Percentiles rank a stretch among this genome's conserved stretches.
Conservation (phyloP, 2,113 vertebrate genomes). For the Apaloderma vittatum region DNA sequence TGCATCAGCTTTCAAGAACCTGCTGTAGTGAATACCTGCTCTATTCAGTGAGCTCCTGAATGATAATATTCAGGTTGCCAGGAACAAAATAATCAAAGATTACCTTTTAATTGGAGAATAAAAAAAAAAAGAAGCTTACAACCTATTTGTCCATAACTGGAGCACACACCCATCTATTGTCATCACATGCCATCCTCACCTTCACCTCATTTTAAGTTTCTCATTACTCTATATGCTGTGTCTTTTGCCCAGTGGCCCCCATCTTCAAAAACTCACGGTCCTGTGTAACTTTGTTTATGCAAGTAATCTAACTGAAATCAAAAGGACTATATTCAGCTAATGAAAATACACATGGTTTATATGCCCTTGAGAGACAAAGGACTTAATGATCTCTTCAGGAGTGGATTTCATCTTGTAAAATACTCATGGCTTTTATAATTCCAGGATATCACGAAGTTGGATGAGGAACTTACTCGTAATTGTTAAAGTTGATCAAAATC, state of each 20-base stretch:
- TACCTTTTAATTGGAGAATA: not conserved
- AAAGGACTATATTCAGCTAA: not conserved
- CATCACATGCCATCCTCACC: not conserved
- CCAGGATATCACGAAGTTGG: not conserved
- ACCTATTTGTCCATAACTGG: not conserved
- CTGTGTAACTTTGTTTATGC: conserved; percentile 10
- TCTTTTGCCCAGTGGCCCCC: not conserved
- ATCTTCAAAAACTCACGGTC: not conserved
- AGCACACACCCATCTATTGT: not conserved
- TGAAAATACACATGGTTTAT: not conserved
- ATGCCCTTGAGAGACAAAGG: not conserved
- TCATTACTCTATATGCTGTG: not conserved
- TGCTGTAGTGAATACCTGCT: not conserved
- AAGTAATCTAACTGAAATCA: conserved; percentile 19
- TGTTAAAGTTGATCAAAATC: not conserved
- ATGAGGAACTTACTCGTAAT: not conserved
- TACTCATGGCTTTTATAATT: not conserved
- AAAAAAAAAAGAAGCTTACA: not conserved
- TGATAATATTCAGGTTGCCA: not conserved
- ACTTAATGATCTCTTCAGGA: not conserved
- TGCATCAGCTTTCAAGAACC: not conserved
- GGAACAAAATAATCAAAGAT: not conserved
- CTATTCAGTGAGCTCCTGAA: not conserved
- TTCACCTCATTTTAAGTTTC: not conserved
- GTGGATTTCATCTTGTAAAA: not conserved